Percentiles rank a stretch among this genome's conserved stretches.
These are phyloP conservation scores for Trachymyrmex cornetzi DNA, from an alignment of 1,140 invertebrate species.

Conservation along the genomic window DNA sequence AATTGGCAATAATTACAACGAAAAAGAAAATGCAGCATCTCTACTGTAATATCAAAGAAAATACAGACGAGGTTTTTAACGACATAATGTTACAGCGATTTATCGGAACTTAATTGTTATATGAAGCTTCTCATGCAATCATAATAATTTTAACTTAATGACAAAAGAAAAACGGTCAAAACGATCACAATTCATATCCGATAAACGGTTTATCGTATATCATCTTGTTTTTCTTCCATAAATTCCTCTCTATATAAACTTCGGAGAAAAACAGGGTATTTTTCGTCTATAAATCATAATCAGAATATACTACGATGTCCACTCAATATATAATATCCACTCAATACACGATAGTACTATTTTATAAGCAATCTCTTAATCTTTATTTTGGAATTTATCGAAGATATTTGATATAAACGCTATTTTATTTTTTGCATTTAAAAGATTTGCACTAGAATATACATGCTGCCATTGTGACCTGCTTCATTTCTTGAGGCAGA, in stretches of 20 bases:
- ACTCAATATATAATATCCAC: neutral
- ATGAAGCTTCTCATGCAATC: neutral
- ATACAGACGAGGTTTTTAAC: neutral
- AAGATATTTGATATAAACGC: neutral
- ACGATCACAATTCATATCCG: neutral
- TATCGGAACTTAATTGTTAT: neutral
- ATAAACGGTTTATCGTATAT: neutral
- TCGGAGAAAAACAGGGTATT: neutral
- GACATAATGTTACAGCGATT: neutral
- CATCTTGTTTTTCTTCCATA: neutral
- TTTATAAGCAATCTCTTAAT: neutral
- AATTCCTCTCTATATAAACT: slow-evolving; percentile 1
- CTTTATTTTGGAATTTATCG: slow-evolving; percentile 4
- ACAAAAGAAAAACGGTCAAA: neutral
- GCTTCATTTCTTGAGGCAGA: neutral
- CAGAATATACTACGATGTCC: neutral
- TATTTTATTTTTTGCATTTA: neutral
- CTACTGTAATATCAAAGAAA: neutral
- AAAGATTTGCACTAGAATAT: neutral
- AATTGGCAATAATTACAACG: neutral
- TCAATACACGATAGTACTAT: neutral
- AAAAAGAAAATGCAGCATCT: neutral
- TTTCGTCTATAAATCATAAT: slow-evolving; percentile 15
- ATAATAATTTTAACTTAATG: neutral
- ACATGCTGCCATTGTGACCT: neutral